Base-by-base conservation (phyloP, 2,888 invertebrate genomes). In the Scrobipalpa atriplicella region DNA sequence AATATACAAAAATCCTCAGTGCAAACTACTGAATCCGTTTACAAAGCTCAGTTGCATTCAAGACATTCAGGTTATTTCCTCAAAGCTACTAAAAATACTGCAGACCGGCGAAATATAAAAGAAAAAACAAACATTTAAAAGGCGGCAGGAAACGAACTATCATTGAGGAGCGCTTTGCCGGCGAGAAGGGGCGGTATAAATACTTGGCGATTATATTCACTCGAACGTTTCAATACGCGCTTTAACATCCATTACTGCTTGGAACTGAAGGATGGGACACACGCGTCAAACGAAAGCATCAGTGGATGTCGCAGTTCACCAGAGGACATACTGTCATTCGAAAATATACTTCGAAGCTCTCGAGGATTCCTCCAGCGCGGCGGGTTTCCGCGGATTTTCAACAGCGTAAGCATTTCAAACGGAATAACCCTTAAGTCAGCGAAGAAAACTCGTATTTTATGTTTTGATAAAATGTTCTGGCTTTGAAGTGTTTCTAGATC, bases 161-260 rank as follows among this genome's bases (percentile, higher is more conserved):
- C 58, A 58, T 38, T 58, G 58, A 58, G 38, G 38, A 58, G 38
- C 36, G 29, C 38, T 58, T 38, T 58, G 18, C 38, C 38, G 58
- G n/a, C 5, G 29, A 38, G 38, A 58, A 58, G 36, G 58, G 58
- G 58, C 58, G 58, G 58, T 58, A 58, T 58, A 58, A 58, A 58
- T 58, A 38, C 58, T 38, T 58, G 16, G 58, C 36, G 16, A n/a
- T n/a, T 29, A 36, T 38, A 1, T 36, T 7, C 16, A 47, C 38
- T 8, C n/a, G n/a, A 16, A 38, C 36, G 9, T 9, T 21, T 21
- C 16, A 36, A 36, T 38, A 10, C 3, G 18, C n/a, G 11, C n/a
- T 58, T 56, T 21, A 13, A 11, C 13, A 10, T 21, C 13, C 21
- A 56, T 56, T 13, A 13, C 54, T 13, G 54, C 7, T 56, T 13